These are phyloP conservation scores for Anguilla rostrata DNA, from an alignment of 2,113 vertebrate species.

Conservation along the genomic window DNA sequence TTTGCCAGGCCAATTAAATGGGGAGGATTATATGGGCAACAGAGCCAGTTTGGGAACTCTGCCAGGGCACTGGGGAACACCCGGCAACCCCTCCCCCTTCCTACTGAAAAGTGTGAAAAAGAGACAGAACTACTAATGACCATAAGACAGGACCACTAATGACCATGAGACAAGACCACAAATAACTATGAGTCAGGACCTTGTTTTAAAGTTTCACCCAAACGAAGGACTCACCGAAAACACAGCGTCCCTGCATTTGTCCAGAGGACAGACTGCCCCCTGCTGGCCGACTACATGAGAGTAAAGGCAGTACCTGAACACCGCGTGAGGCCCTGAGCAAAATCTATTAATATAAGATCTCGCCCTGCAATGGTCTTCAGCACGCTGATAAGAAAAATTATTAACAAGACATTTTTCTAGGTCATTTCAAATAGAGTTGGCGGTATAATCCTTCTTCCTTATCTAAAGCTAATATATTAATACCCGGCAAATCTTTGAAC, in stretches of 20 bases:
- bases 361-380: background rate
- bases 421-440: background rate
- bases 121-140: background rate
- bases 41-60: background rate
- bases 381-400: background rate
- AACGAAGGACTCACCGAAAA: background rate
- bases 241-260: background rate
- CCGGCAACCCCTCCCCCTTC: too few relatives aligned
- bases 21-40: background rate
- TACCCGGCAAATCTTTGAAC: background rate
- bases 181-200: background rate
- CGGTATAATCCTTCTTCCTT: background rate
- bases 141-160: background rate
- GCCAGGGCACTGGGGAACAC: background rate
- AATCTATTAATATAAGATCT: background rate
- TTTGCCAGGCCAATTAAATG: background rate
- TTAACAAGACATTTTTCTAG: background rate
- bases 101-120: background rate
- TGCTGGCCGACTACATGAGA: background rate
- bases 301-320: background rate
- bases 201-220: background rate
- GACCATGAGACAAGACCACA: background rate
- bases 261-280: background rate
- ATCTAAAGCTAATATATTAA: background rate
- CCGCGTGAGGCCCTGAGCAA: background rate